phyloP scores from a whole-genome alignment of 1,140 invertebrate genomes.

The Apocrypta bakeri region DNA sequence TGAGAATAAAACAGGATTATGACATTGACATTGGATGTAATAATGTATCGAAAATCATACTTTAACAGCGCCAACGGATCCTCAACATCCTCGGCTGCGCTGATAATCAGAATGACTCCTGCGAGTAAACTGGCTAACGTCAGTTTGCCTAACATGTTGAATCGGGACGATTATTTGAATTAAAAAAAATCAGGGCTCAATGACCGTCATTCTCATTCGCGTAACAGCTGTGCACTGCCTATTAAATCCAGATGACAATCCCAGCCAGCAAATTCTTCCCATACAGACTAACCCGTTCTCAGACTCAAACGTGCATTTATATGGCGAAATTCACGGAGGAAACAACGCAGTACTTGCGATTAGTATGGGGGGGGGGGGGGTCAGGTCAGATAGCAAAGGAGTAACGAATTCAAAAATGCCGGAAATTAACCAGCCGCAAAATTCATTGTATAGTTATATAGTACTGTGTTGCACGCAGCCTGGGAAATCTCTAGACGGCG shows the following conservation, averaged over 20 bases:
- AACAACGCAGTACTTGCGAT: conserved; percentile 17
- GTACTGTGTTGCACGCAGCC: neutral
- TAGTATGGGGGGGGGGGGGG: no score
- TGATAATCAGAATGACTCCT: neutral
- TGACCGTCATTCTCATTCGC: neutral
- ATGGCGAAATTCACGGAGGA: conserved; percentile 24
- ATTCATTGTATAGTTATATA: neutral
- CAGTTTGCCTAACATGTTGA: neutral
- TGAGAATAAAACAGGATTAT: neutral
- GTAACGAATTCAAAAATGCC: neutral
- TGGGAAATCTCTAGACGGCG: neutral
- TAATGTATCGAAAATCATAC: no score
- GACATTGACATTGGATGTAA: no score
- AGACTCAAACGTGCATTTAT: conserved; percentile 2
- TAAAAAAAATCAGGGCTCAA: neutral
- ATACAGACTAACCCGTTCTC: neutral
- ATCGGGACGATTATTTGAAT: no score
- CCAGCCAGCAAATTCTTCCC: no score
- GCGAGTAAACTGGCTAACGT: neutral
- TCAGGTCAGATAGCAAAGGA: conserved; percentile 35
- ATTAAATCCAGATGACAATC: no score
- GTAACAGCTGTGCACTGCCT: no score
- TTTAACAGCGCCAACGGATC: no score
- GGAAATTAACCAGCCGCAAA: neutral
- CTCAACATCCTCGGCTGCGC: neutral